phyloP scores from a whole-genome alignment of 2,888 invertebrate genomes.

The Timandra comae region DNA sequence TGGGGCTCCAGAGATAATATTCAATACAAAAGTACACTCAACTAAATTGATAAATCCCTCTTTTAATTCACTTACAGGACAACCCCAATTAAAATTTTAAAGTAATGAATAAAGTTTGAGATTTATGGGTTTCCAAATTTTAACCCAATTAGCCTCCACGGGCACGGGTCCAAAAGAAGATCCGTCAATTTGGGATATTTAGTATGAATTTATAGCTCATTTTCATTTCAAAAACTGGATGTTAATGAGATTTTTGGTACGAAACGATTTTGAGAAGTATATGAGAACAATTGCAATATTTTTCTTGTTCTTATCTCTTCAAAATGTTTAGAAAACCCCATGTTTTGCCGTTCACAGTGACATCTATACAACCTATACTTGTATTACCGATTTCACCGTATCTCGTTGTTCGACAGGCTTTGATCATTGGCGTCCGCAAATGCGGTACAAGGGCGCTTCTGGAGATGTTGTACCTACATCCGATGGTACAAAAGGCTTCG shows the following conservation, averaged over 20 bases:
- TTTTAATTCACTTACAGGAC: not conserved
- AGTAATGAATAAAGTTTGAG: slow-evolving; percentile 1
- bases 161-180: not conserved
- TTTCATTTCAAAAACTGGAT: too few relatives aligned
- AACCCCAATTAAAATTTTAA: slow-evolving; percentile 1
- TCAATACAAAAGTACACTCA: too few relatives aligned
- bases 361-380: too few relatives aligned
- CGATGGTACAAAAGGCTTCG: slow-evolving; percentile 92
- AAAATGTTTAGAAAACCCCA: too few relatives aligned
- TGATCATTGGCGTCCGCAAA: slow-evolving; percentile 97
- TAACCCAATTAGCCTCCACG: not conserved
- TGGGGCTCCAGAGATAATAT: too few relatives aligned
- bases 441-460: slow-evolving; percentile 97
- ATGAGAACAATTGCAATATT: too few relatives aligned
- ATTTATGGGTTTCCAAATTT: slow-evolving; percentile 1
- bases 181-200: not conserved
- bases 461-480: slow-evolving; percentile 97
- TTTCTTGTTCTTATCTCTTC: too few relatives aligned
- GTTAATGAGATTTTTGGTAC: too few relatives aligned
- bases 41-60: not conserved
- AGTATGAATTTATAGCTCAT: too few relatives aligned
- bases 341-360: too few relatives aligned
- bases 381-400: too few relatives aligned
- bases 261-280: too few relatives aligned
- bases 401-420: slow-evolving; percentile 72